Conservation (phyloP, 2,797 vertebrate genomes). For the Cuniculus paca region DNA sequence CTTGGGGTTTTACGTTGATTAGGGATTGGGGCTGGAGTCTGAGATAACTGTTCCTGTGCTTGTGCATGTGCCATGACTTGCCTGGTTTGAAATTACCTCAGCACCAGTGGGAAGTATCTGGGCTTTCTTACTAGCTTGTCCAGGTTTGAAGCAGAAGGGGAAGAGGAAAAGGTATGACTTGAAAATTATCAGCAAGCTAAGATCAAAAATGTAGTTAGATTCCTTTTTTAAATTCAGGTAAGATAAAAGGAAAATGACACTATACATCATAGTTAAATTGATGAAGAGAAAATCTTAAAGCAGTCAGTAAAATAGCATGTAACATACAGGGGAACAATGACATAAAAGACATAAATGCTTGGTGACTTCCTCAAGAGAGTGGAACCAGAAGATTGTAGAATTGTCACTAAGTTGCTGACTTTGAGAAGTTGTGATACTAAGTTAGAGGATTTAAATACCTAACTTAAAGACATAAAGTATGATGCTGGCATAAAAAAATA, state of each 20-base stretch:
- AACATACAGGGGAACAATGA: background rate
- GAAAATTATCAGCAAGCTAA: background rate
- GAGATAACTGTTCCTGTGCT: background rate
- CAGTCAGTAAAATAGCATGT: background rate
- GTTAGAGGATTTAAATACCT: slow-evolving; percentile 20
- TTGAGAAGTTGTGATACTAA: background rate
- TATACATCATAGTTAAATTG: background rate
- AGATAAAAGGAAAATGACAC: background rate
- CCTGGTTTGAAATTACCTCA: background rate
- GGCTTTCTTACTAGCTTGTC: background rate
- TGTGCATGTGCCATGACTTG: background rate
- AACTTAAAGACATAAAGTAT: slow-evolving; percentile 9
- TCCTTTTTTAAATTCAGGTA: background rate
- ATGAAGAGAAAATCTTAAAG: slow-evolving; percentile 1
- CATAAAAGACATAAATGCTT: background rate
- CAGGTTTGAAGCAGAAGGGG: background rate
- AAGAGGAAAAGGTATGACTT: background rate
- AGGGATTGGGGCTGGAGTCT: background rate
- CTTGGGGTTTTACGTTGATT: background rate
- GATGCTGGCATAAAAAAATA: slow-evolving; percentile 27
- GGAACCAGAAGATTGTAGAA: background rate
- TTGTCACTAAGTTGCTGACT: background rate
- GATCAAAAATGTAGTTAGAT: background rate
- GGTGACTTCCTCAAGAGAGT: background rate
- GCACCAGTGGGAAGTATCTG: background rate